These are phyloP conservation scores for Leucania comma DNA, from an alignment of 2,888 invertebrate species.

Conservation along the genomic window DNA sequence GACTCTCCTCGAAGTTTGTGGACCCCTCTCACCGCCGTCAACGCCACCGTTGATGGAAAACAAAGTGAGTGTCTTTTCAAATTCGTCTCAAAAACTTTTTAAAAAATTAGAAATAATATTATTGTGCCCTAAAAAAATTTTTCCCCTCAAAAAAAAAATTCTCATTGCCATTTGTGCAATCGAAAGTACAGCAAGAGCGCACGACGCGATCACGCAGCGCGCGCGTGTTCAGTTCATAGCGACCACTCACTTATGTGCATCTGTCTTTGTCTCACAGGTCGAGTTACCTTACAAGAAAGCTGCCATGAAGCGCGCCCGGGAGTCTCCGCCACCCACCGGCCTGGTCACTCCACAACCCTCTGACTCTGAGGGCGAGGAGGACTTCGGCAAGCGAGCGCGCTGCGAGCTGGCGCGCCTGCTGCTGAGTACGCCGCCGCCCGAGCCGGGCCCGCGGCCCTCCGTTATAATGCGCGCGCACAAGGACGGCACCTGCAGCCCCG, in stretches of 20 bases:
- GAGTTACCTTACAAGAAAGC: conserved; percentile 86
- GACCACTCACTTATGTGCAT: conserved; percentile 85
- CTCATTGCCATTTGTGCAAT: conserved; percentile 79
- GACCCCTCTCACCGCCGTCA: conserved; percentile 93
- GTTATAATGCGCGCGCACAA: conserved; percentile 97
- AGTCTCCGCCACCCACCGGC: conserved; percentile 79
- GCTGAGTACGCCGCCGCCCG: conserved; percentile 91
- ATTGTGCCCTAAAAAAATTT: conserved; percentile 32
- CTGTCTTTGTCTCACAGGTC: conserved; percentile 86
- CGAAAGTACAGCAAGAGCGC: conserved; percentile 81
- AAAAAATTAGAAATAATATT: conserved; percentile 48
- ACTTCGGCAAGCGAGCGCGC: conserved; percentile 82
- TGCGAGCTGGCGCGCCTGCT: conserved; percentile 90
- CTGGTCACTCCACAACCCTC: conserved; percentile 96
- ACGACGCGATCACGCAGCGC: conserved; percentile 83
- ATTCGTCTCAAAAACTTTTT: conserved; percentile 58
- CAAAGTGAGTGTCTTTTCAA: conserved; percentile 86
- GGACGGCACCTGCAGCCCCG: conserved; percentile 93
- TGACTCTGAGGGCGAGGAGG: conserved; percentile 95
- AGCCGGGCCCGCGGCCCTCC: conserved; percentile 90
- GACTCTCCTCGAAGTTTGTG: conserved; percentile 87
- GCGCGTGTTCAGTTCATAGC: conserved; percentile 80
- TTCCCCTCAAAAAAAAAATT: conserved; percentile 50
- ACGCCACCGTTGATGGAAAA: conserved; percentile 93
- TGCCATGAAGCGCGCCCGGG: conserved; percentile 80